phyloP scores from a whole-genome alignment of 23 tunicate genomes.

The Styela plicata region DNA sequence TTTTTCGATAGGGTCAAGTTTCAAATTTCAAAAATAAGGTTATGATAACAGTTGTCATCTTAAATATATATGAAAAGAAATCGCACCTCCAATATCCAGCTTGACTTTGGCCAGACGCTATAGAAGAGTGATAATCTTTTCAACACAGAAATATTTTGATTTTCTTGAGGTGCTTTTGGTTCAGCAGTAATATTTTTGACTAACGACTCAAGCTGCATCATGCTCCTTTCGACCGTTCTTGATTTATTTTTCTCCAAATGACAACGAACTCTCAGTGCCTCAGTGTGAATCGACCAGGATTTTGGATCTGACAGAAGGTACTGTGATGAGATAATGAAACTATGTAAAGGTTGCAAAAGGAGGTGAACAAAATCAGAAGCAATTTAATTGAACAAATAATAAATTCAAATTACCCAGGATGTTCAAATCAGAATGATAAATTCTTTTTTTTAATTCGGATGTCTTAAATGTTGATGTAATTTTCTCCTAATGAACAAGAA shows the following conservation, averaged over 20 bases:
- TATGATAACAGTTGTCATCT: no score
- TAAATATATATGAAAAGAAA: no score
- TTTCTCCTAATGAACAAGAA: no score
- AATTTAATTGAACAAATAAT: no score
- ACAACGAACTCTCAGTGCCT: constrained; percentile 74
- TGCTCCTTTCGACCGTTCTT: constrained; percentile 74
- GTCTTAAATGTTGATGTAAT: no score
- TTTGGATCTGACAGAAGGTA: constrained; percentile 44
- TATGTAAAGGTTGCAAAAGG: no score
- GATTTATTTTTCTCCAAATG: constrained; percentile 40
- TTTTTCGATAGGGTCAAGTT: no score
- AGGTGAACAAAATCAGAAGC: no score
- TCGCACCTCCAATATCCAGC: constrained; percentile 63
- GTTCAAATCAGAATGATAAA: no score
- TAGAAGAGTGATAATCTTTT: constrained; percentile 54
- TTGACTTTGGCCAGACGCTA: constrained; percentile 42
- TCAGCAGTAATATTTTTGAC: constrained; percentile 15
- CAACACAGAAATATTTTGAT: not conserved
- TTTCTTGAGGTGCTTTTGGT: constrained; percentile 2
- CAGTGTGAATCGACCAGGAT: constrained; percentile 74
- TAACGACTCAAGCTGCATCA: constrained; percentile 76
- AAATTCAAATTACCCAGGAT: no score
- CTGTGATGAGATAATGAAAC: constrained; percentile 27
- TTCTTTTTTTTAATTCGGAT: no score
- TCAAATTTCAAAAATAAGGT: no score